Conservation (phyloP, 1,140 invertebrate species). For the Whitmania pigra region DNA sequence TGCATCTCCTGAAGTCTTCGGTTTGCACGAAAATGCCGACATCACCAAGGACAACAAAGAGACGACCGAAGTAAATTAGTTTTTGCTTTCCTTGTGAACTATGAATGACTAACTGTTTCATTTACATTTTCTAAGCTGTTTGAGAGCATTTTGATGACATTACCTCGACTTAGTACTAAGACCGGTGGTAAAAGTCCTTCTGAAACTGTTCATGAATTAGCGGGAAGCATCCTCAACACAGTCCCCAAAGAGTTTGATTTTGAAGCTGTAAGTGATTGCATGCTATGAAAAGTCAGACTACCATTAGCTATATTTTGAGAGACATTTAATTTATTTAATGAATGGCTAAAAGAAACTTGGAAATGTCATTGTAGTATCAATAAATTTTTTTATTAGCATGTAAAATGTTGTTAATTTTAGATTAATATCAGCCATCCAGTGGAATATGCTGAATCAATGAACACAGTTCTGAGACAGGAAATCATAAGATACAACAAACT, state of each 20-base stretch:
- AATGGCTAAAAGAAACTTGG: too few species aligned
- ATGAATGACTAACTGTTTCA: background rate
- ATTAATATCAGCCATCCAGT: slow-evolving; percentile 42
- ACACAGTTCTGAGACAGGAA: slow-evolving; percentile 43
- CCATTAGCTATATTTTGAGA: too few species aligned
- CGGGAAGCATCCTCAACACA: slow-evolving; percentile 39
- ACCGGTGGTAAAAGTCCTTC: slow-evolving; percentile 36
- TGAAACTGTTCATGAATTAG: slow-evolving; percentile 38
- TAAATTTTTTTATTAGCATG: too few species aligned
- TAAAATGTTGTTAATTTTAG: slow-evolving; percentile 27
- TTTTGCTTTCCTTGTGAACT: background rate
- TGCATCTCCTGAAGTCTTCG: slow-evolving; percentile 41
- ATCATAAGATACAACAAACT: slow-evolving; percentile 39
- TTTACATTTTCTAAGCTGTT: slow-evolving; percentile 50
- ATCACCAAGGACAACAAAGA: slow-evolving; percentile 43
- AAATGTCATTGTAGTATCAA: too few species aligned
- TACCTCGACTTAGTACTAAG: slow-evolving; percentile 51
- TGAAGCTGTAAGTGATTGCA: slow-evolving; percentile 31
- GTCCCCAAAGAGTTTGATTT: slow-evolving; percentile 40
- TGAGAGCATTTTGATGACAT: slow-evolving; percentile 58
- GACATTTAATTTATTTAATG: too few species aligned
- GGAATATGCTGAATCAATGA: slow-evolving; percentile 42
- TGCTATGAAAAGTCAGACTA: too few species aligned
- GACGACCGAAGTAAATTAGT: slow-evolving; percentile 44
- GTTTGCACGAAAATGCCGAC: slow-evolving; percentile 43